Evolutionary conservation across 2,888 invertebrate genomes (phyloP), one percentile per base, ranked within the genome.

Genomic region (Zhuqinia jingwanae): DNA sequence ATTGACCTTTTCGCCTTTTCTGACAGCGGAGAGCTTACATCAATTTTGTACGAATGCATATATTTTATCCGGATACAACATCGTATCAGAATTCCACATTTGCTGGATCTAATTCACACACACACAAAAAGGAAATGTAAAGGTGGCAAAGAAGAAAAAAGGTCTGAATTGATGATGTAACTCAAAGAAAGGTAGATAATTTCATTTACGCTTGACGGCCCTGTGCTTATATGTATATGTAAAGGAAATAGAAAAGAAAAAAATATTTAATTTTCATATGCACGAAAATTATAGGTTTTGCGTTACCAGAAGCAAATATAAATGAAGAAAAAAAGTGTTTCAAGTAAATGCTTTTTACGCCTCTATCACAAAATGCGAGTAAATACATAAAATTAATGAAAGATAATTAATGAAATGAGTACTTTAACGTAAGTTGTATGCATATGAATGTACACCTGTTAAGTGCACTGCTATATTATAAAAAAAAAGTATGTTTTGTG

Each of bases 1-100:
- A 81, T 81, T 81, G 80, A 81, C 68, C 56, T 81, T 70, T 75
- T 75, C 65, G 45, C 65, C 27, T 27, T 58, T 27, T 27, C 36
- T 63, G 65, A 65, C 79, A 50, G 65, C n/a, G 70, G 56, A 25
- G n/a, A 17, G 76, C 47, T 17, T 25, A 22, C 53, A 70, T 70
- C 70, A 81, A 70, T 70, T 81, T 70, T 42, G 25, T 45, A 63
- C n/a, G 60, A 50, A 70, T 47, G 47, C 0, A 2, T 11, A 42
- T 17, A 30, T 10, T n/a, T 36, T 20, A 3, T 45, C 3, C 65
- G 36, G 3, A 36, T 63, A 63, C 1, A 1, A 30, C 17, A 20
- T 68, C 53, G n/a, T 42, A 68, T 30, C 20, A 42, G 22, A 13
- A 22, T n/a, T n/a, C n/a, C n/a, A n/a, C n/a, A n/a, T 68, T 15